Evolutionary conservation across 53 echinoderm and acorn worm genomes (phyloP), one percentile per base, ranked within the genome.

Genomic region (Holothuria leucospilota): DNA sequence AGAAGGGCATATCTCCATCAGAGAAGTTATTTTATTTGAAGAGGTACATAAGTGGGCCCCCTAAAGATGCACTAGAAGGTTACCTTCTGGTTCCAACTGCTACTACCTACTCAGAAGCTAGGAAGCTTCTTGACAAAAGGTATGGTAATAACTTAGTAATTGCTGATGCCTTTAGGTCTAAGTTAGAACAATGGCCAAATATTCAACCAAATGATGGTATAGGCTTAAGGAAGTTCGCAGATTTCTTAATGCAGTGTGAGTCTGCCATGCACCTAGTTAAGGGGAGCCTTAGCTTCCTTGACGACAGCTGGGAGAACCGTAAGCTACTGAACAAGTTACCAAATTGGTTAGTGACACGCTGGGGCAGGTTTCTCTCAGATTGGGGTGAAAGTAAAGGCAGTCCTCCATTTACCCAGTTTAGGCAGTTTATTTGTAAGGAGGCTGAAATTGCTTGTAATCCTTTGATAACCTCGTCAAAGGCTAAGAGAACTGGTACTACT

Each of bases 361-460:
- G 74, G 74, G 42, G 74, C 18, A 39, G 74, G 14, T 56, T 40
- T 16, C 46, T 74, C 12, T 16, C 18, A 13, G 51, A 74, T 6
- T 74, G 74, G 74, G 74, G 41, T 39, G 28, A 70, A 6, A 28
- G 28, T 25, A 70, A 70, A 28, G 74, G 74, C n/a, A 40, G 20
- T 49, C 74, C 74, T 8, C 42, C 74, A 6, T 74, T 74, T 15
- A 42, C 34, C 41, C 40, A 74, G 46, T 74, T 74, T 74, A 16
- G 46, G 6, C 74, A 24, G 46, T 74, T 74, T 24, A 74, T 74
- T 23, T 0, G 15, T 23, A 74, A 49, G 51, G 42, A 71, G 39
- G 72, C 72, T 0, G 38, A 71, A 20, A 71, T 71, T 71, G 72
- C 72, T 13, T 71, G 72, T 39, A 74, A 74, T n/a, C 74, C 49